A percentile compares a stretch with the other conserved stretches of the same genome.
phyloP scores from a whole-genome alignment of 2,113 vertebrate species.

The Misgurnus anguillicaudatus region DNA sequence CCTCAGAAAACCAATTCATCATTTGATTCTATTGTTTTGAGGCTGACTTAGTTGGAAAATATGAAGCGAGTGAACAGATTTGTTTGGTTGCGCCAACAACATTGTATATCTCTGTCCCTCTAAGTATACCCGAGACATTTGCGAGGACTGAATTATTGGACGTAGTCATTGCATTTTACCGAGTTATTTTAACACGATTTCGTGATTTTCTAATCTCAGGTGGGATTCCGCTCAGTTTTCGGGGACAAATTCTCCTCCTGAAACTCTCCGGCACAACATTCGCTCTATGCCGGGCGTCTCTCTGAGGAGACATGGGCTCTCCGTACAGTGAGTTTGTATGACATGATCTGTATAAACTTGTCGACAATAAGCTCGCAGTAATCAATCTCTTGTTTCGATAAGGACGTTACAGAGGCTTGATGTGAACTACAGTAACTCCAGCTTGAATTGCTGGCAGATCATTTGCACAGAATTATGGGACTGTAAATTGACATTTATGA shows the following conservation, averaged over 20 bases:
- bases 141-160: conserved; percentile 32
- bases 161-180: conserved; percentile 34
- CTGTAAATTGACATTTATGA: conserved; percentile 25
- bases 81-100: conserved; percentile 39
- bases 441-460: neutral
- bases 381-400: conserved; percentile 28
- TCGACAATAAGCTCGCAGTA: neutral
- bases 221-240: conserved; percentile 28
- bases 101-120: conserved; percentile 43
- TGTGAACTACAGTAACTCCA: conserved; percentile 1
- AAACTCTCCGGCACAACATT: conserved; percentile 2
- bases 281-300: neutral
- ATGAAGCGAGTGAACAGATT: conserved; percentile 24
- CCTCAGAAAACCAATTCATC: conserved; percentile 38
- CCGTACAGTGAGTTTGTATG: conserved; percentile 21
- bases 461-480: neutral
- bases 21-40: conserved; percentile 41
- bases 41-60: conserved; percentile 43
- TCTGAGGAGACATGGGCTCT: conserved; percentile 11
- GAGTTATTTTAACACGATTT: conserved; percentile 43
- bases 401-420: neutral
- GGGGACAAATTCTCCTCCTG: conserved; percentile 27
- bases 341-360: conserved; percentile 35
- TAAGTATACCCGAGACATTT: conserved; percentile 32
- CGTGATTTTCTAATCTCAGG: conserved; percentile 43